Evolutionary conservation across 2,888 invertebrate genomes (phyloP).

Genomic region (Macropis europaea): DNA sequence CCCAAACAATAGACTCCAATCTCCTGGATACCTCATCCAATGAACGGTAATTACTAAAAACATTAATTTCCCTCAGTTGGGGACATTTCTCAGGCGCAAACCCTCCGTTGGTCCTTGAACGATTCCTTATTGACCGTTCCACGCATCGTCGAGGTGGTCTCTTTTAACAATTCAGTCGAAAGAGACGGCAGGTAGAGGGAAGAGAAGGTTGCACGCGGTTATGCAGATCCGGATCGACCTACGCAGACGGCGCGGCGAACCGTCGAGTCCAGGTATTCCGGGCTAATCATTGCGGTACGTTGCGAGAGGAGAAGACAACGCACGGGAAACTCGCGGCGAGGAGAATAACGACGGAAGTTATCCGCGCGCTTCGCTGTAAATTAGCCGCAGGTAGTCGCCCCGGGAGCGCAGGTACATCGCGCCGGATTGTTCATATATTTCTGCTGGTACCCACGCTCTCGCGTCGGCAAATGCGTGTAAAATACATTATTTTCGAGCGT

Average conservation of each 20-base stretch:
- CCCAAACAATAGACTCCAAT: no score
- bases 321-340: constrained; percentile 32
- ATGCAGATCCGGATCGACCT: constrained; percentile 60
- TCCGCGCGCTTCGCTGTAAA: constrained; percentile 62
- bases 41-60: no score
- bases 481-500: constrained; percentile 43
- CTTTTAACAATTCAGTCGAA: constrained; percentile 4
- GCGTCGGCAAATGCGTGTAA: constrained; percentile 16
- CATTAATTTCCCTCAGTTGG: no score
- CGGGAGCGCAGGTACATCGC: constrained; percentile 57
- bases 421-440: constrained; percentile 45
- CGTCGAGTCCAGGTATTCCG: constrained; percentile 34
- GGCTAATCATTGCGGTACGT: constrained; percentile 48
- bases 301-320: constrained; percentile 22
- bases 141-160: constrained; percentile 51
- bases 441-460: constrained; percentile 42
- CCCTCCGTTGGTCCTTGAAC: no score
- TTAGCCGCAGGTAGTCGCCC: constrained; percentile 67
- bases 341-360: constrained; percentile 65
- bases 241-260: constrained; percentile 37
- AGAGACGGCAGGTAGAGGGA: constrained; percentile 10
- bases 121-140: constrained; percentile 44
- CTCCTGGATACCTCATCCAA: no score
- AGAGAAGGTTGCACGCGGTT: constrained; percentile 18
- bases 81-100: no score